These are phyloP conservation scores for Cydia pomonella DNA, from an alignment of 1,140 invertebrate genomes.

Conservation along the genomic window DNA sequence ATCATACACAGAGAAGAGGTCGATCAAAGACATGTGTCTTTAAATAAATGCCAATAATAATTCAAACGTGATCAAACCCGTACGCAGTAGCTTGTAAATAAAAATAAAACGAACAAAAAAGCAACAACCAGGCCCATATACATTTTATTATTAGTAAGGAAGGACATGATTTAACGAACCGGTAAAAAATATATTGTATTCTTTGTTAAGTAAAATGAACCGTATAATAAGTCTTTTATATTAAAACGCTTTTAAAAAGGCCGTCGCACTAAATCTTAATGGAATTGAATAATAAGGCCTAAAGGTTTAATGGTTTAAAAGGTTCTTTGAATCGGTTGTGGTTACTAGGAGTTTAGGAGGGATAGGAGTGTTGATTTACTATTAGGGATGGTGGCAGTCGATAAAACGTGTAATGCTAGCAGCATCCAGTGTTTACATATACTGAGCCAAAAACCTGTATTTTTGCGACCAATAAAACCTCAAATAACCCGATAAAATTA, in stretches of 20 bases:
- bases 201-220: slow-evolving; percentile 73
- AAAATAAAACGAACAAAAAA: not conserved
- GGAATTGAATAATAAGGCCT: slow-evolving; percentile 75
- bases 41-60: not conserved
- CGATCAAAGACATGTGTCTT: too few species aligned
- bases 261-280: slow-evolving; percentile 72
- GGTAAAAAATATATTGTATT: slow-evolving; percentile 62
- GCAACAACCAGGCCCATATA: not conserved
- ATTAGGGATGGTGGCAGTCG: slow-evolving; percentile 65
- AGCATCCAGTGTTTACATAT: slow-evolving; percentile 36
- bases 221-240: slow-evolving; percentile 72
- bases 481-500: too few species aligned
- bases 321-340: slow-evolving; percentile 66
- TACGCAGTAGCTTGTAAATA: slow-evolving; percentile 23
- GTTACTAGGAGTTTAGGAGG: slow-evolving; percentile 47
- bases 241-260: slow-evolving; percentile 66
- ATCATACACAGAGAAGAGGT: too few species aligned
- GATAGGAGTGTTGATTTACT: slow-evolving; percentile 66
- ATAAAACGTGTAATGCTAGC: slow-evolving; percentile 76
- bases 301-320: slow-evolving; percentile 72
- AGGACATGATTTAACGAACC: slow-evolving; percentile 56
- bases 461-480: not conserved
- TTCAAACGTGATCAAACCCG: not conserved
- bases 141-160: slow-evolving; percentile 13
- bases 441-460: not conserved